Base-by-base conservation (phyloP, 2,113 vertebrate species). In the Ailurus styani region DNA sequence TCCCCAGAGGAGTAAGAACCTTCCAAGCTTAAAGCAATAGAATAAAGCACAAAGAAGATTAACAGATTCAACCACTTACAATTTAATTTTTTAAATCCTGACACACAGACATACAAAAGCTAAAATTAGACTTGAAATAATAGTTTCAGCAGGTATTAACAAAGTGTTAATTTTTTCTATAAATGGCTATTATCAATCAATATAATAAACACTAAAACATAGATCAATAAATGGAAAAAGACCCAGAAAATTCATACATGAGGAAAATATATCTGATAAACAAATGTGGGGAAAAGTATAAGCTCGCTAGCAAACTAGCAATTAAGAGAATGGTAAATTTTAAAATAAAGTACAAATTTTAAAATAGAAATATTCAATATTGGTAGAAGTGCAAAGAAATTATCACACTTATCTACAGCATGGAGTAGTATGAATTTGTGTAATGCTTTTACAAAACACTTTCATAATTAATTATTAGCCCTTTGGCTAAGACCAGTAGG, bases 391-490 rank as follows among this genome's bases (percentile, higher is more conserved):
- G 14, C 14, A 68, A 18, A 81, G 85, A 82, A 95, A 60, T 78
- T 2, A 75, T 40, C 27, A 40, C 11, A 47, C 1, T 4, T 83
- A 40, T 34, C 6, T 72, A 62, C 7, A 75, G 2, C 20, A 75
- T 8, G 4, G 13, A 75, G 25, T 27, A 29, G 6, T 42, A 83
- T 73, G 34, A 72, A 45, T 57, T 83, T 45, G 10, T 55, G n/a
- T 90, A 54, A 87, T 34, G 15, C n/a, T 57, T 95, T 72, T 78
- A 89, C 1, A 72, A 87, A 91, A 47, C 45, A 90, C 57, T 84
- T 96, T 70, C 75, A 90, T 31, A 78, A 95, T 95, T 64, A n/a
- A n/a, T n/a, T n/a, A n/a, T n/a, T n/a, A n/a, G n/a, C 7, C 14
- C 3, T 6, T 0, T 31, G 17, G 29, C 17, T 66, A 55, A 45